Conservation (phyloP, 2,113 vertebrate genomes). For the Sorex fumeus region DNA sequence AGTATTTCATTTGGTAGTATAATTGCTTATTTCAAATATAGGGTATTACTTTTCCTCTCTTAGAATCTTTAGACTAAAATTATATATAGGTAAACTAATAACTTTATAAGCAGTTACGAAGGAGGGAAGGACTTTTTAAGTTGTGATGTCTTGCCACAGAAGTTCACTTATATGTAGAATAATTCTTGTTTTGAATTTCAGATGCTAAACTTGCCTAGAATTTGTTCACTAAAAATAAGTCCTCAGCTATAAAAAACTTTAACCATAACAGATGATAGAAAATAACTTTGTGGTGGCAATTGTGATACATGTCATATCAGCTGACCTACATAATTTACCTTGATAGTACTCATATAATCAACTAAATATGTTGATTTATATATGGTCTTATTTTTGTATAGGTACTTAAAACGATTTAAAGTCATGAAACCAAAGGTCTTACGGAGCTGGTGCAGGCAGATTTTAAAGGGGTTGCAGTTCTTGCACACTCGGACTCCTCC, state of each 20-base stretch:
- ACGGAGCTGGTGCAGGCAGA: slow-evolving; percentile 97
- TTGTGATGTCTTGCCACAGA: slow-evolving; percentile 52
- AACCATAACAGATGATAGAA: slow-evolving; percentile 36
- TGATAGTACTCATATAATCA: slow-evolving; percentile 56
- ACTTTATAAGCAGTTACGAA: slow-evolving; percentile 42
- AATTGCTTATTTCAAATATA: slow-evolving; percentile 61
- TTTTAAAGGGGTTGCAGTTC: slow-evolving; percentile 97
- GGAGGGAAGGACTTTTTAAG: slow-evolving; percentile 42
- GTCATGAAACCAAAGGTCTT: slow-evolving; percentile 99
- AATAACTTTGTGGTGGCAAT: slow-evolving; percentile 17
- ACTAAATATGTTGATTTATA: slow-evolving; percentile 47
- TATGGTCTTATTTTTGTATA: slow-evolving; percentile 81
- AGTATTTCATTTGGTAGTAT: slow-evolving; percentile 59
- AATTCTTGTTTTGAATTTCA: slow-evolving; percentile 69
- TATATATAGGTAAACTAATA: slow-evolving; percentile 26
- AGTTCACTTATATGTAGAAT: slow-evolving; percentile 12
- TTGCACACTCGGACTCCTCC: slow-evolving; percentile 96
- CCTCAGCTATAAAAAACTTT: background rate
- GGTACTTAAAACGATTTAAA: slow-evolving; percentile 98
- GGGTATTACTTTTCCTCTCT: background rate
- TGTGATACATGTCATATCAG: background rate
- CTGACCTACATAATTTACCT: slow-evolving; percentile 41
- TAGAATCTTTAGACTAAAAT: slow-evolving; percentile 55
- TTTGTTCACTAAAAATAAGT: slow-evolving; percentile 43
- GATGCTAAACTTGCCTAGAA: slow-evolving; percentile 26